Evolutionary conservation across 2,113 vertebrate species (phyloP).

Genomic region (Poeciliopsis retropinna): DNA sequence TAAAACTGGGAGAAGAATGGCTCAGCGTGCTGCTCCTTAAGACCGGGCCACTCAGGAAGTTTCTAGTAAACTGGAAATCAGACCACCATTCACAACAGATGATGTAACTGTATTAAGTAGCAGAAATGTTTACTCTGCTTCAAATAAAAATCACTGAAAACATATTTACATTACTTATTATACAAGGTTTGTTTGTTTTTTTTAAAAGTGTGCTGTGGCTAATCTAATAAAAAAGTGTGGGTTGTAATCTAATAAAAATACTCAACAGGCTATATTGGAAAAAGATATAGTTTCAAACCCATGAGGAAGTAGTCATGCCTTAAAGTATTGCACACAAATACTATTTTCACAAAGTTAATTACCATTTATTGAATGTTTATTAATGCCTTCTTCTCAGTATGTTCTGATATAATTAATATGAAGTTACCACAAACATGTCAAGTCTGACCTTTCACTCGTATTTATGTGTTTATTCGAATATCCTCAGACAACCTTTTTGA

Average conservation of each 20-base stretch:
- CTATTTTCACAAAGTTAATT: too few species aligned
- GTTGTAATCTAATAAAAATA: neutral
- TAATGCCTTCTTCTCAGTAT: neutral
- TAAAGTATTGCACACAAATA: too few species aligned
- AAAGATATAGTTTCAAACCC: too few species aligned
- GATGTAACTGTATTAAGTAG: neutral
- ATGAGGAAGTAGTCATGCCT: too few species aligned
- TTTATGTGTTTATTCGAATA: neutral
- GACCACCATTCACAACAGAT: neutral
- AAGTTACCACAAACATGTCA: neutral
- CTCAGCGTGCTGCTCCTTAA: slow-evolving; percentile 62
- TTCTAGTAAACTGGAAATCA: slow-evolving; percentile 32
- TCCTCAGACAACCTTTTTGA: neutral
- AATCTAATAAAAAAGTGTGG: neutral
- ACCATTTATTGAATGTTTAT: too few species aligned
- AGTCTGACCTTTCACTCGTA: neutral
- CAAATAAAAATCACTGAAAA: neutral
- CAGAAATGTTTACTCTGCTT: neutral
- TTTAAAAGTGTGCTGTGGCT: neutral
- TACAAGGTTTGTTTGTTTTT: neutral
- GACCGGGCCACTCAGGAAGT: slow-evolving; percentile 35
- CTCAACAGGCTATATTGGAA: neutral
- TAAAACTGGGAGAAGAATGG: slow-evolving; percentile 75
- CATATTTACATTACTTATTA: neutral
- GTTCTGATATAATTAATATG: neutral